A percentile compares a stretch with the other conserved stretches of the same genome.
phyloP scores from a whole-genome alignment of 2,113 vertebrate species.

The Zosterops borbonicus region DNA sequence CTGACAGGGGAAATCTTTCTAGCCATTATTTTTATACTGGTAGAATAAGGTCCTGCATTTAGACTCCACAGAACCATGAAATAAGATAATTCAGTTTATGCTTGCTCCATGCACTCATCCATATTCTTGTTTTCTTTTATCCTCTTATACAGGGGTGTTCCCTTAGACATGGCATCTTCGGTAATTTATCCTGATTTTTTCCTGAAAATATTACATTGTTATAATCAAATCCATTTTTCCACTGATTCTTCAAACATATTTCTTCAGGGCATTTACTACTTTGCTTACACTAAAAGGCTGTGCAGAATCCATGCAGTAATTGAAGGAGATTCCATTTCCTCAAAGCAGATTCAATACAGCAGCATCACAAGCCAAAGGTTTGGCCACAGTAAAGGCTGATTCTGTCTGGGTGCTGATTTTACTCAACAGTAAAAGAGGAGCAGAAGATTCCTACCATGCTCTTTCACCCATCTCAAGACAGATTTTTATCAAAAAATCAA shows the following conservation, averaged over 20 bases:
- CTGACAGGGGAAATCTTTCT: neutral
- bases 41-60: neutral
- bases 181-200: slow-evolving; percentile 20
- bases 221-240: slow-evolving; percentile 38
- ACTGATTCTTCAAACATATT: slow-evolving; percentile 10
- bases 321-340: neutral
- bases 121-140: slow-evolving; percentile 13
- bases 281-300: neutral
- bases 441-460: neutral
- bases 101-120: neutral
- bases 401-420: neutral
- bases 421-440: neutral
- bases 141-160: neutral
- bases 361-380: neutral
- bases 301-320: neutral
- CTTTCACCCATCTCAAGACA: neutral
- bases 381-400: neutral
- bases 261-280: neutral
- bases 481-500: neutral
- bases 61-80: neutral
- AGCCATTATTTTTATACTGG: neutral
- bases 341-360: neutral
- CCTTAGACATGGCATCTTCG: neutral
- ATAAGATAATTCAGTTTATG: neutral
- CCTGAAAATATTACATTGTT: slow-evolving; percentile 1